Percentiles rank a stretch among this genome's conserved stretches.
phyloP scores from a whole-genome alignment of 2,113 vertebrate species.

The Xenopus borealis region DNA sequence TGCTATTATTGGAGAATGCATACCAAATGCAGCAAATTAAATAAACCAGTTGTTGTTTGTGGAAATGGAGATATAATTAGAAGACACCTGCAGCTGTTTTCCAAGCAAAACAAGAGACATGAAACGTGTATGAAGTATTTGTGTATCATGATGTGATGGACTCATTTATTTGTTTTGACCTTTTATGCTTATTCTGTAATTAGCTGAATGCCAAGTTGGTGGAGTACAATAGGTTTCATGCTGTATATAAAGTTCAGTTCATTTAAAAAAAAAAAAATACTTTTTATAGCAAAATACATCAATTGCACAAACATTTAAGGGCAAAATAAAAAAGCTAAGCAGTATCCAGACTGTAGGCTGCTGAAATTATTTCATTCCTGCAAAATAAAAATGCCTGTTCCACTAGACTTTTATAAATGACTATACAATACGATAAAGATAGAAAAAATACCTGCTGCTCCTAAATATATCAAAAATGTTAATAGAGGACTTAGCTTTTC shows the following conservation, averaged over 20 bases:
- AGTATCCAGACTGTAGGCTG: no score
- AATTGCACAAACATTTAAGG: no score
- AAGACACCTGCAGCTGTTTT: conserved; percentile 79
- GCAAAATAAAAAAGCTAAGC: no score
- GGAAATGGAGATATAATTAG: conserved; percentile 79
- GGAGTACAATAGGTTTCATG: not conserved
- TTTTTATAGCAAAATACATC: not conserved
- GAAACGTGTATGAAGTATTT: conserved; percentile 71
- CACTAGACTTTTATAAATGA: no score
- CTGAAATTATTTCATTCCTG: no score
- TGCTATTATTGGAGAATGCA: conserved; percentile 65
- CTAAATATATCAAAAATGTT: no score
- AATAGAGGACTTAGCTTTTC: no score
- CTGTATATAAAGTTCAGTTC: not conserved
- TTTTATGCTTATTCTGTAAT: not conserved
- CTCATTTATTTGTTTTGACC: conserved; percentile 59
- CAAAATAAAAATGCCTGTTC: no score
- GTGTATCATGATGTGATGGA: conserved; percentile 57
- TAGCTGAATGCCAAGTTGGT: not conserved
- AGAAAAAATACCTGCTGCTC: no score
- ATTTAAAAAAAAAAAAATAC: not conserved
- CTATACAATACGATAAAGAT: no score
- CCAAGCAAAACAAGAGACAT: conserved; percentile 78
- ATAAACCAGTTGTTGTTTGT: conserved; percentile 81
- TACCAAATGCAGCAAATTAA: conserved; percentile 74